Conservation (phyloP, 1,140 invertebrate genomes). For the Triops longicaudatus region DNA sequence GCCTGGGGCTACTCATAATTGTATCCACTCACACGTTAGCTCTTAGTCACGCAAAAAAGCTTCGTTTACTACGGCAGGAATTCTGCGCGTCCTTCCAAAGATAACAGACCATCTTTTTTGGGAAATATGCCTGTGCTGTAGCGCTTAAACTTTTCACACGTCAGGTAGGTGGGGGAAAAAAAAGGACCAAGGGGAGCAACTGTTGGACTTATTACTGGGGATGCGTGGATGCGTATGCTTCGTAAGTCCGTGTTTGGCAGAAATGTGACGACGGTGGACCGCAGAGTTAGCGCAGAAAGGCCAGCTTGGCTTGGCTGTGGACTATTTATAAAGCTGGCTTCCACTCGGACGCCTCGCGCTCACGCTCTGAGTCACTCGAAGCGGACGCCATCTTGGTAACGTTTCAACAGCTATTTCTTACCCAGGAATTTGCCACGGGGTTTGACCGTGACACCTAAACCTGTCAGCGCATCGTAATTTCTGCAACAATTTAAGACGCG, state of each 20-base stretch:
- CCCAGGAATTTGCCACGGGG: background rate
- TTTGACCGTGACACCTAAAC: slow-evolving; percentile 4
- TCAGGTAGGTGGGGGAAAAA: background rate
- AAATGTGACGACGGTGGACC: background rate
- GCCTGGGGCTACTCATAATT: background rate
- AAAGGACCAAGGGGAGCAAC: background rate
- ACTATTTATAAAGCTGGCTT: background rate
- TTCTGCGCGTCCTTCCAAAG: background rate
- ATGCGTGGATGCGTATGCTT: background rate
- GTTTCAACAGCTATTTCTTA: background rate
- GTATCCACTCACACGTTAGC: background rate
- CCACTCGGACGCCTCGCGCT: background rate
- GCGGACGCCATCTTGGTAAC: background rate
- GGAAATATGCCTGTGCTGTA: background rate
- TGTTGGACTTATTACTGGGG: background rate
- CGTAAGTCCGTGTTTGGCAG: background rate
- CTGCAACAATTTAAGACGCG: too few species aligned
- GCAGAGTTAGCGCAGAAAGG: background rate
- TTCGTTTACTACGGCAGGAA: background rate
- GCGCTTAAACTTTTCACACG: background rate
- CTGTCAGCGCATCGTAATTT: background rate
- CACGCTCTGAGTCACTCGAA: background rate
- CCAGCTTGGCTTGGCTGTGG: background rate
- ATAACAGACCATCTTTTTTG: background rate
- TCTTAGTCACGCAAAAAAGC: background rate